Evolutionary conservation across 2,797 vertebrate genomes (phyloP).

Genomic region (Rhinophrynus dorsalis): DNA sequence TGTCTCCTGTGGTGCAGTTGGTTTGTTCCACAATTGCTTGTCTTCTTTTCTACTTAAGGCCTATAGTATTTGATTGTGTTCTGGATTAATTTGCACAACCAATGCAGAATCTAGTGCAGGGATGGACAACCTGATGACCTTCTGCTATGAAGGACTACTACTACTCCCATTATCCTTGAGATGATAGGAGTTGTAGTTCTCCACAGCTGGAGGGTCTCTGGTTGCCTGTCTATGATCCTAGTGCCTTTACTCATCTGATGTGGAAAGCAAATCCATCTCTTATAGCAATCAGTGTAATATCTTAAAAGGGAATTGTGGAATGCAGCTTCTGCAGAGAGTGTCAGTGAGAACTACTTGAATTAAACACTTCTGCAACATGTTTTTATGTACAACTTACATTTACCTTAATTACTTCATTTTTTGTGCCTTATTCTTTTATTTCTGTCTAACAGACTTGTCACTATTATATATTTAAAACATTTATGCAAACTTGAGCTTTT

Average conservation of each 20-base stretch:
- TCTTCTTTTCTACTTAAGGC: neutral
- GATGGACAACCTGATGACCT: too few species aligned
- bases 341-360: constrained; percentile 63
- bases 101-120: too few species aligned
- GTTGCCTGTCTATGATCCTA: too few species aligned
- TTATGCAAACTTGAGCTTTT: constrained; percentile 59
- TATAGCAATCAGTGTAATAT: constrained; percentile 15
- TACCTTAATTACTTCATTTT: constrained; percentile 60
- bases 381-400: constrained; percentile 57
- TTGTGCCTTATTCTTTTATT: constrained; percentile 61
- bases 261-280: constrained; percentile 15
- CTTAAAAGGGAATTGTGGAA: constrained; percentile 53
- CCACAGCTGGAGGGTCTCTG: too few species aligned
- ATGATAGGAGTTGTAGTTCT: too few species aligned
- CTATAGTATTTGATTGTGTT: constrained; percentile 8
- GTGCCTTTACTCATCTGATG: constrained; percentile 35
- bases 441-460: constrained; percentile 50
- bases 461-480: constrained; percentile 50
- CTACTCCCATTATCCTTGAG: too few species aligned
- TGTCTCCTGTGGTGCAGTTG: neutral
- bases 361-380: constrained; percentile 55
- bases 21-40: neutral
- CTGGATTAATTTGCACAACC: constrained; percentile 35
- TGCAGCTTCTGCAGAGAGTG: constrained; percentile 51
- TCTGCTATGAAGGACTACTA: too few species aligned